Conservation (phyloP, 1,140 invertebrate genomes). For the Cheumatopsyche charites region DNA sequence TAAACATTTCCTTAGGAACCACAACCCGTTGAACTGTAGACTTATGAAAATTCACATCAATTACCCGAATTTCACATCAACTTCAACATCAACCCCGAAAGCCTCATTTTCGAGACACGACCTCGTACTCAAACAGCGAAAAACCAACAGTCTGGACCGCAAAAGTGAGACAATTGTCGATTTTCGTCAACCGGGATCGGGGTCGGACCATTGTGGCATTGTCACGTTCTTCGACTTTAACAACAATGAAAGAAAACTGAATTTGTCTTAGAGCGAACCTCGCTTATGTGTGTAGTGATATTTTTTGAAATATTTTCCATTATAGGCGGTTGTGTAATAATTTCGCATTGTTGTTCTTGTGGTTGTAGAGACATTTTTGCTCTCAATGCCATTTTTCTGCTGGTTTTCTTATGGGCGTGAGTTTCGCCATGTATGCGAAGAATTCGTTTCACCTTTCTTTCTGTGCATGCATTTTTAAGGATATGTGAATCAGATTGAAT, state of each 20-base stretch:
- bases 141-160: too few relatives aligned
- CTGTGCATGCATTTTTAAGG: too few relatives aligned
- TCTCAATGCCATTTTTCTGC: conserved; percentile 25
- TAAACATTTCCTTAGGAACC: too few relatives aligned
- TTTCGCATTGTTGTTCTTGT: conserved; percentile 31
- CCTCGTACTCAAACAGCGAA: too few relatives aligned
- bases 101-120: too few relatives aligned
- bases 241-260: neutral
- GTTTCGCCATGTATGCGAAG: neutral
- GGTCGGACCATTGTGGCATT: neutral
- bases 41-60: too few relatives aligned
- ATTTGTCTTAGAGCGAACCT: neutral
- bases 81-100: too few relatives aligned
- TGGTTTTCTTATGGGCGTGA: neutral
- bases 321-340: conserved; percentile 16
- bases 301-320: conserved; percentile 31
- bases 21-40: too few relatives aligned
- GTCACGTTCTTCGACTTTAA: too few relatives aligned
- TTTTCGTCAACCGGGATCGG: neutral
- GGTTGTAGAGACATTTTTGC: neutral
- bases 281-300: neutral
- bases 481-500: too few relatives aligned
- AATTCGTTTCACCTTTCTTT: conserved; percentile 18
- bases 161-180: too few relatives aligned
- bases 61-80: too few relatives aligned